Conservation (phyloP, 2,888 invertebrate genomes). For the Teinopalpus imperialis region DNA sequence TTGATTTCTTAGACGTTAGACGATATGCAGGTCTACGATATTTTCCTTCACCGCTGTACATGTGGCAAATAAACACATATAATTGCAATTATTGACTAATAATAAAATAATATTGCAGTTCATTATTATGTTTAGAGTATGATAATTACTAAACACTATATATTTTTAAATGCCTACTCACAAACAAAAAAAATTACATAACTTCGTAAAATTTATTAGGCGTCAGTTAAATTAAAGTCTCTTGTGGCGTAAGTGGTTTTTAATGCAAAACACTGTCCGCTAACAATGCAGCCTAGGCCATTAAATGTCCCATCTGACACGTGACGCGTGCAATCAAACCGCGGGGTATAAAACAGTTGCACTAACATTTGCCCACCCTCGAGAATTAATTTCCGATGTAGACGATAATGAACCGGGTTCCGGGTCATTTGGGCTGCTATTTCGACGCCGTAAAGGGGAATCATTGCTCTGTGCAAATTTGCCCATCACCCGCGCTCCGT, state of each 20-base stretch:
- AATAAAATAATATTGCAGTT: no score
- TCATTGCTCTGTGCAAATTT: conserved; percentile 52
- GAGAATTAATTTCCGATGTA: conserved; percentile 68
- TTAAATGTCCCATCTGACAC: conserved; percentile 34
- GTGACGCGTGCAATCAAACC: conserved; percentile 38
- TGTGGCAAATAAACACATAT: no score
- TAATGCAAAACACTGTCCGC: conserved; percentile 37
- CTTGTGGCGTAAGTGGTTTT: conserved; percentile 26
- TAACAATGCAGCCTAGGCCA: conserved; percentile 27
- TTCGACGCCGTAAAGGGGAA: conserved; percentile 52
- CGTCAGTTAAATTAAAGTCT: conserved; percentile 18
- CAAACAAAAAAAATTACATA: no score
- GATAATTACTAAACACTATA: no score
- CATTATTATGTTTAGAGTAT: no score
- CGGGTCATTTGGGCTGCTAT: conserved; percentile 59
- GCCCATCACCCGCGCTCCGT: conserved; percentile 37
- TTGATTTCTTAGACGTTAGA: no score
- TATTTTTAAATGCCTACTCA: no score
- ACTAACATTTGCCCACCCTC: conserved; percentile 44
- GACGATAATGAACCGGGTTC: conserved; percentile 57
- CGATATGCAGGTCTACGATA: no score
- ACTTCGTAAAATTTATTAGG: conserved; percentile 2
- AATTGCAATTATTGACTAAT: no score
- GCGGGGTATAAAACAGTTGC: conserved; percentile 47
- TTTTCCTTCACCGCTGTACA: no score